phyloP scores from a whole-genome alignment of 1,140 invertebrate species.

The Geopemphigus sp. region DNA sequence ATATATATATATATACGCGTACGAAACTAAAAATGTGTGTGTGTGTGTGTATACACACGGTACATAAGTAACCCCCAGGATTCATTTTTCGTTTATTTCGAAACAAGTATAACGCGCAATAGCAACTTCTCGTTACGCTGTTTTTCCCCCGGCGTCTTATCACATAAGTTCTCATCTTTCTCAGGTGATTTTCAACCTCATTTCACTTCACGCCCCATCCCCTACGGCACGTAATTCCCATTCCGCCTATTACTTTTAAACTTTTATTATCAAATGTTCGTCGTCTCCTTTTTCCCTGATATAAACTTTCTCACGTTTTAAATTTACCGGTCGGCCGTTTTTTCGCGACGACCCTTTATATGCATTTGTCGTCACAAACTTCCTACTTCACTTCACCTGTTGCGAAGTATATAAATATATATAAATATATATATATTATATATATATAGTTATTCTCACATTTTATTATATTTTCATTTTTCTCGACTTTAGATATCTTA shows the following conservation, averaged over 20 bases:
- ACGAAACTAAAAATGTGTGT: not conserved
- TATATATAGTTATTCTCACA: constrained; percentile 6
- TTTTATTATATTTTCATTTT: constrained; percentile 34
- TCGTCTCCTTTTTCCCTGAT: constrained; percentile 25
- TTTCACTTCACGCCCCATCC: constrained; percentile 38
- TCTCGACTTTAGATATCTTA: constrained; percentile 3
- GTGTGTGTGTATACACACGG: not conserved
- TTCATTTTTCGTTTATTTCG: constrained; percentile 45
- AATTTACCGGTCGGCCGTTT: constrained; percentile 30
- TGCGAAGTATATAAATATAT: not conserved
- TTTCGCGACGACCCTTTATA: not conserved
- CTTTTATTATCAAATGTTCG: constrained; percentile 31
- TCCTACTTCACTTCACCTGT: constrained; percentile 30
- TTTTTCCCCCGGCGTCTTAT: constrained; percentile 21
- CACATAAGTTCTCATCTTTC: constrained; percentile 46
- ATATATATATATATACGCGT: no score
- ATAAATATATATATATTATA: no score
- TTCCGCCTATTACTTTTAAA: constrained; percentile 43
- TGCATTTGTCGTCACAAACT: constrained; percentile 33
- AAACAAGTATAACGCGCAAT: not conserved
- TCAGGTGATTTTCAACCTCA: constrained; percentile 45
- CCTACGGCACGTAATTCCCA: constrained; percentile 41
- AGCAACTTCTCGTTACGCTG: constrained; percentile 31
- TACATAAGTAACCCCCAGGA: constrained; percentile 1
- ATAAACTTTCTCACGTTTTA: constrained; percentile 41